A percentile compares a stretch with the other conserved stretches of the same genome.
phyloP scores from a whole-genome alignment of 2,888 invertebrate species.

The Leptinotarsa peninsularis region DNA sequence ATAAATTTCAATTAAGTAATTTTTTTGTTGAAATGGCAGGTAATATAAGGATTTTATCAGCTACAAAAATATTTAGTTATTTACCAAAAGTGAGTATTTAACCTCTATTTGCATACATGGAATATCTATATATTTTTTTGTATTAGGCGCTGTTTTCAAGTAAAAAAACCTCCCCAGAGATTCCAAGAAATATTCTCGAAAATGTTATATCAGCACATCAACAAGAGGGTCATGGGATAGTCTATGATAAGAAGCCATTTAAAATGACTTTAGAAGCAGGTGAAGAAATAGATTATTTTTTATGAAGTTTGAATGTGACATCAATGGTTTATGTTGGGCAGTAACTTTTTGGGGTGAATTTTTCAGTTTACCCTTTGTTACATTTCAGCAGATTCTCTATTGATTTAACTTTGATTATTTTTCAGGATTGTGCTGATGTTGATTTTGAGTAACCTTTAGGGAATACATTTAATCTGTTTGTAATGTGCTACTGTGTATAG shows the following conservation, averaged over 20 bases:
- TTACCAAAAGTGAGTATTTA: conserved; percentile 7
- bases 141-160: conserved; percentile 12
- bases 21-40: neutral
- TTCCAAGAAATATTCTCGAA: conserved; percentile 77
- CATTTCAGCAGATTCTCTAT: too few species aligned
- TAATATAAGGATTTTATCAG: conserved; percentile 4
- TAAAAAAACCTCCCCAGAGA: conserved; percentile 61
- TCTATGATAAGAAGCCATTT: conserved; percentile 92
- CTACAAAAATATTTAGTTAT: neutral
- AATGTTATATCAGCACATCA: conserved; percentile 71
- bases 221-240: conserved; percentile 79
- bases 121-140: neutral
- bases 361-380: too few species aligned
- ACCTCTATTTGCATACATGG: neutral
- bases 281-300: conserved; percentile 50
- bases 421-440: too few species aligned
- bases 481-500: too few species aligned
- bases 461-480: too few species aligned
- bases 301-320: too few species aligned
- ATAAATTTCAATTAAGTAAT: neutral
- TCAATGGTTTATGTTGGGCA: too few species aligned
- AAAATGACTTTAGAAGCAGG: conserved; percentile 79
- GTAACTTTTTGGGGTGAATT: too few species aligned
- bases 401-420: neutral
- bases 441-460: too few species aligned